These are phyloP conservation scores for Ptychochromis oligacanthus DNA, from an alignment of 2,113 vertebrate species.

Conservation along the genomic window DNA sequence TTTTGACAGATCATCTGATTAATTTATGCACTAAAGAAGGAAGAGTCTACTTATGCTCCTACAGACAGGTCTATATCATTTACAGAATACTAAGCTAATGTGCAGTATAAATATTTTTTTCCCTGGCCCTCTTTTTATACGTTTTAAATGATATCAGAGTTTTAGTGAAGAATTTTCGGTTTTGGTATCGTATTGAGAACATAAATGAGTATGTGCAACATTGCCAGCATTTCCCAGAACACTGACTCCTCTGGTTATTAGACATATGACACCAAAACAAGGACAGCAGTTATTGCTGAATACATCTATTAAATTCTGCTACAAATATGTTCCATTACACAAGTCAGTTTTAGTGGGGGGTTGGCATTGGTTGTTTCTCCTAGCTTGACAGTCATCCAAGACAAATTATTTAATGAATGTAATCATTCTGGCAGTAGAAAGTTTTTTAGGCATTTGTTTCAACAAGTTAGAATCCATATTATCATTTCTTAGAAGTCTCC, in stretches of 20 bases:
- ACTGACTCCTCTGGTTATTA: neutral
- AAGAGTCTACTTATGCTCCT: neutral
- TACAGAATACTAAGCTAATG: neutral
- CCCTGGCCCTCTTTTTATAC: rapidly evolving
- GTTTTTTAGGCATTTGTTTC: neutral
- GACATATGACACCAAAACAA: neutral
- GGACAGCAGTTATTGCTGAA: neutral
- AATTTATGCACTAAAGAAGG: constrained; percentile 44
- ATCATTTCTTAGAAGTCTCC: constrained; percentile 16
- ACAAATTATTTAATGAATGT: neutral
- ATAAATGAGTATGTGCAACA: neutral
- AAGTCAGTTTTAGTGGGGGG: neutral
- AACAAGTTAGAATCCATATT: neutral
- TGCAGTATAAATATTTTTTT: neutral
- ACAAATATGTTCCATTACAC: constrained; percentile 1
- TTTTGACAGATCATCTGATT: constrained; percentile 47
- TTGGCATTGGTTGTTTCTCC: neutral
- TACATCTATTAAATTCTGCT: neutral
- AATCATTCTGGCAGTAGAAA: constrained; percentile 21
- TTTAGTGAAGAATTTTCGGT: neutral
- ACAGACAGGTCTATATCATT: neutral
- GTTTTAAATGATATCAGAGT: neutral
- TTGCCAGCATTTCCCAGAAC: neutral
- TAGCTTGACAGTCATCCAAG: neutral
- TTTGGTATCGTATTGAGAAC: rapidly evolving